Conservation (phyloP, 1,140 invertebrate genomes). For the Meloidogyne hapla region DNA sequence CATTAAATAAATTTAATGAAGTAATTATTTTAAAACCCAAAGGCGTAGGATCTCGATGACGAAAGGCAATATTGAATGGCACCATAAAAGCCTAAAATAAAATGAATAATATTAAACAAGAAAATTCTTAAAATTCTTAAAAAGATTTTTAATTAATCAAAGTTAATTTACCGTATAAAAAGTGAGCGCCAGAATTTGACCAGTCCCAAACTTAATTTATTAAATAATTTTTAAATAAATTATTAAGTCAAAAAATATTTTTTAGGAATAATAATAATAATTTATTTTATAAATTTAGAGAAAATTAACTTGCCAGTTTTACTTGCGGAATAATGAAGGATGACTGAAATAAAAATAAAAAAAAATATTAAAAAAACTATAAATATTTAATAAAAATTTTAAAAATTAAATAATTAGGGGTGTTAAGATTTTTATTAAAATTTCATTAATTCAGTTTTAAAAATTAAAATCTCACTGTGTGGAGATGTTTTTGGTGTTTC, state of each 20-base stretch:
- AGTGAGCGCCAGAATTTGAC: conserved; percentile 97
- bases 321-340: conserved; percentile 95
- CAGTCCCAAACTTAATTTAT: conserved; percentile 79
- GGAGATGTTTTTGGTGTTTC: conserved; percentile 97
- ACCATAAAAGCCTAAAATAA: conserved; percentile 85
- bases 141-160: too few species aligned
- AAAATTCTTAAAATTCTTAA: too few species aligned
- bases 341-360: conserved; percentile 67
- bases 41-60: conserved; percentile 73
- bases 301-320: conserved; percentile 84
- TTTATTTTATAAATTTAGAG: conserved; percentile 70
- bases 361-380: neutral
- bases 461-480: conserved; percentile 24
- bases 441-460: too few species aligned
- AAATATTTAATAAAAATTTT: neutral
- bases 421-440: too few species aligned
- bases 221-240: conserved; percentile 74
- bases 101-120: neutral
- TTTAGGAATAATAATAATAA: too few species aligned
- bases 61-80: conserved; percentile 99
- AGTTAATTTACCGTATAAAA: conserved; percentile 86
- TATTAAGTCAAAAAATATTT: too few species aligned
- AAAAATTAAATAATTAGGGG: neutral
- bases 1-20: neutral
- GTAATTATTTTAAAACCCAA: conserved; percentile 68